Evolutionary conservation across 2,113 vertebrate genomes (phyloP).

Genomic region (Notarius quadriscutis): DNA sequence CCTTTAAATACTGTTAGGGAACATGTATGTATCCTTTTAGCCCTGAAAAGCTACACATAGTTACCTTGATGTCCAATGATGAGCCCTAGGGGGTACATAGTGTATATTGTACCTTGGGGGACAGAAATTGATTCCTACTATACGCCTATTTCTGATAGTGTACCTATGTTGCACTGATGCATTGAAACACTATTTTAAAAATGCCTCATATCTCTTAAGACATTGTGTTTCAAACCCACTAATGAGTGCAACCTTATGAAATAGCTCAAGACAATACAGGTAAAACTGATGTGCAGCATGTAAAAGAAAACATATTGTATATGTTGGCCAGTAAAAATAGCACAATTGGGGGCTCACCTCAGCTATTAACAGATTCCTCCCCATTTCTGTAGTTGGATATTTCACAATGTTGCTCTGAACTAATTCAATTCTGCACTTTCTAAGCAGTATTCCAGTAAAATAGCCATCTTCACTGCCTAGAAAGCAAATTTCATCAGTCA

Average conservation of each 20-base stretch:
- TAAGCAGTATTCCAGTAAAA: conserved; percentile 82
- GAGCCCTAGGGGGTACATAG: too few species aligned
- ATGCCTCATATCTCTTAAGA: not conserved
- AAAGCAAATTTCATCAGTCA: conserved; percentile 27
- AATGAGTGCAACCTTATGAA: not conserved
- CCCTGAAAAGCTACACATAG: too few species aligned
- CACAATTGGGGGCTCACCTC: conserved; percentile 66
- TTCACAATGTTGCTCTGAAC: conserved; percentile 75
- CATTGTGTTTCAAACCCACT: not conserved
- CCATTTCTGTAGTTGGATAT: conserved; percentile 80
- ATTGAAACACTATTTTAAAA: not conserved
- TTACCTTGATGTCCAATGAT: too few species aligned
- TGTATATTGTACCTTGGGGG: too few species aligned
- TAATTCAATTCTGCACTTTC: conserved; percentile 79
- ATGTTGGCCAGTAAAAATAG: not conserved
- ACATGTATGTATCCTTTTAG: too few species aligned
- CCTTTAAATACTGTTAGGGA: too few species aligned
- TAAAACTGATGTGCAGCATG: not conserved
- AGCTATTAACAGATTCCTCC: conserved; percentile 80
- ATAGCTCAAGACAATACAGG: not conserved
- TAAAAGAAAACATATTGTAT: not conserved
- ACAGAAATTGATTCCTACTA: too few species aligned
- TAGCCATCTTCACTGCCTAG: conserved; percentile 75
- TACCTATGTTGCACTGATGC: not conserved
- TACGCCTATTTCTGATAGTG: too few species aligned